Conservation (phyloP, 2,113 vertebrate species). For the Kobus ellipsiprymnus region DNA sequence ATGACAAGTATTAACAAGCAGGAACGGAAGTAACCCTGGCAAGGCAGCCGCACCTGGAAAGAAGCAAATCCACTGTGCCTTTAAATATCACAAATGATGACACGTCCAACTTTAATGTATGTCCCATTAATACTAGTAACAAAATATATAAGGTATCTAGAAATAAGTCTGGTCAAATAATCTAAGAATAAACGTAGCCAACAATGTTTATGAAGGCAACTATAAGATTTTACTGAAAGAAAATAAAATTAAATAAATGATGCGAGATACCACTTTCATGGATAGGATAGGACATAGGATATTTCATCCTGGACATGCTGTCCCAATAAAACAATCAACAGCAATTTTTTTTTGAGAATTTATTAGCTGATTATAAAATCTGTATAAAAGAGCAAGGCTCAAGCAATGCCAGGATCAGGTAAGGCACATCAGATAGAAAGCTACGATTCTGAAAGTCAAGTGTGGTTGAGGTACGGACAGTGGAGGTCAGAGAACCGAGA, state of each 20-base stretch:
- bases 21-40: neutral
- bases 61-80: neutral
- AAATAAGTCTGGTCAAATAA: neutral
- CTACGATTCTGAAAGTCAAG: neutral
- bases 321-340: neutral
- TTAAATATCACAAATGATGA: neutral
- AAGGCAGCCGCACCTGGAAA: neutral
- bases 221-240: neutral
- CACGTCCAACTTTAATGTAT: neutral
- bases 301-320: neutral
- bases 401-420: neutral
- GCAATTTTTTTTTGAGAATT: neutral
- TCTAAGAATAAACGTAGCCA: neutral
- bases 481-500: neutral
- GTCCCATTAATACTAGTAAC: neutral
- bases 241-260: neutral
- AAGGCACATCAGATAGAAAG: neutral
- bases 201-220: neutral
- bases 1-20: neutral
- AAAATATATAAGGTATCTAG: neutral
- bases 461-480: fast-evolving
- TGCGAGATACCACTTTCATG: neutral
- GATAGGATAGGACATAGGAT: neutral
- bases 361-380: neutral
- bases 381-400: neutral